Evolutionary conservation across 2,888 invertebrate genomes (phyloP).

Genomic region (Epinotia ramella): DNA sequence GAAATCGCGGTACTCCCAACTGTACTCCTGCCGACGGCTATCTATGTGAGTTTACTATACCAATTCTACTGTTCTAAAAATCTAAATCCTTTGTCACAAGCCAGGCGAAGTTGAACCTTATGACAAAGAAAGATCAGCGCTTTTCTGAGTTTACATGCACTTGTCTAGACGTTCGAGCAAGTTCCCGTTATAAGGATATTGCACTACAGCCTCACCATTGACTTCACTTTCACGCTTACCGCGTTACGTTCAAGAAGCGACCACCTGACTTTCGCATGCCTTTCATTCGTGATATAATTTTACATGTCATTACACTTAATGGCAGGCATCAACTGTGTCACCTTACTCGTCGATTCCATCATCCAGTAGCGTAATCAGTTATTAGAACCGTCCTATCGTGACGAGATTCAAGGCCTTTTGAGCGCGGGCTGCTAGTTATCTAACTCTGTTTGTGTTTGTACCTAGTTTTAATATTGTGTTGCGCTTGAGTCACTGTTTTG

Average conservation of each 20-base stretch:
- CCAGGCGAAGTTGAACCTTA: neutral
- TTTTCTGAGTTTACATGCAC: neutral
- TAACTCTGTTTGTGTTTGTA: slow-evolving; percentile 41
- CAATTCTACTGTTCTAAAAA: neutral
- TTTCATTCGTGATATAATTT: slow-evolving; percentile 44
- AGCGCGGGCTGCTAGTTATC: slow-evolving; percentile 47
- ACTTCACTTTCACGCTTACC: slow-evolving; percentile 36
- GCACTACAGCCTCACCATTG: slow-evolving; percentile 7
- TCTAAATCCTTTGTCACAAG: neutral
- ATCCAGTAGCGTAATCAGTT: slow-evolving; percentile 35
- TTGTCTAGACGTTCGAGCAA: neutral
- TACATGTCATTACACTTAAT: slow-evolving; percentile 41
- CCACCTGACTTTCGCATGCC: slow-evolving; percentile 42
- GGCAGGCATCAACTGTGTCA: slow-evolving; percentile 17
- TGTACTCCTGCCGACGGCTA: slow-evolving; percentile 66
- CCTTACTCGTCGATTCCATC: slow-evolving; percentile 33
- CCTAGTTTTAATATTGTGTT: slow-evolving; percentile 22
- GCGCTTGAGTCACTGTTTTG: slow-evolving; percentile 46
- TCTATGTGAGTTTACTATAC: slow-evolving; percentile 57
- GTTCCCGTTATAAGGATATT: slow-evolving; percentile 37
- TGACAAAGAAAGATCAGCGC: neutral
- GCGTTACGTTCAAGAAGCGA: slow-evolving; percentile 33
- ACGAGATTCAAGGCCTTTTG: slow-evolving; percentile 63
- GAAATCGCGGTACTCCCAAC: slow-evolving; percentile 73
- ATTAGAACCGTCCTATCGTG: slow-evolving; percentile 52